A percentile compares a stretch with the other conserved stretches of the same genome.
These are phyloP conservation scores for Pogonomyrmex californicus DNA, from an alignment of 1,140 invertebrate species.

Conservation along the genomic window DNA sequence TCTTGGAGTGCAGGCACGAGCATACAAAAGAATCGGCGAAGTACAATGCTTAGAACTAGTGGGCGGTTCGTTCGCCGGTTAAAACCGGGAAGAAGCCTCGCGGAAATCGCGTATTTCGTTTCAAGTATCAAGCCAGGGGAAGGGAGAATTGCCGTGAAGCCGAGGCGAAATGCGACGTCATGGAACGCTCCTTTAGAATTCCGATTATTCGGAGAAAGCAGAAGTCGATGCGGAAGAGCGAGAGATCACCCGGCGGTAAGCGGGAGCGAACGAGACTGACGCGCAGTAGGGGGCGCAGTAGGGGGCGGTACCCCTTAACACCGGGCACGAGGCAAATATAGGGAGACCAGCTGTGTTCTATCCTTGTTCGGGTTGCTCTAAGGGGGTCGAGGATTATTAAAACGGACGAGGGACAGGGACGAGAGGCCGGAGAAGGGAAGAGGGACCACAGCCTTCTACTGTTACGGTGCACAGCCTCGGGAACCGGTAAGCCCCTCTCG, in stretches of 20 bases:
- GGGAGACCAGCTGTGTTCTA: slow-evolving; percentile 78
- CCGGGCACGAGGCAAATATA: slow-evolving; percentile 82
- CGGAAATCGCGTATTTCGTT: slow-evolving; percentile 57
- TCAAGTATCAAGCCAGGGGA: slow-evolving; percentile 28
- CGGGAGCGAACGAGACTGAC: slow-evolving; percentile 68
- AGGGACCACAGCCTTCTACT: slow-evolving; percentile 70
- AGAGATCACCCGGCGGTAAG: slow-evolving; percentile 37
- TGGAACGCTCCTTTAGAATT: slow-evolving; percentile 24
- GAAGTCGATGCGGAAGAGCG: slow-evolving; percentile 51
- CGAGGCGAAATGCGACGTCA: background rate
- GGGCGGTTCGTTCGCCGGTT: slow-evolving; percentile 4
- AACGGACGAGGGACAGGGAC: slow-evolving; percentile 74
- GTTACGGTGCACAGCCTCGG: slow-evolving; percentile 72
- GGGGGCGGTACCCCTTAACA: slow-evolving; percentile 83
- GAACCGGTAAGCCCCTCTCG: slow-evolving; percentile 74
- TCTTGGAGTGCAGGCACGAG: background rate
- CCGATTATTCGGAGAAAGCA: slow-evolving; percentile 32
- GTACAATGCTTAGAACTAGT: slow-evolving; percentile 21
- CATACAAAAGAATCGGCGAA: slow-evolving; percentile 66
- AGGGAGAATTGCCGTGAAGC: background rate
- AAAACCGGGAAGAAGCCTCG: background rate
- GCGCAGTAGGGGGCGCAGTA: slow-evolving; percentile 69
- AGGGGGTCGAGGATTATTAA: slow-evolving; percentile 84
- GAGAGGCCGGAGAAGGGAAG: background rate
- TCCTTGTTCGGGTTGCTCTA: slow-evolving; percentile 79